Evolutionary conservation across 2,113 vertebrate species (phyloP), one percentile per base, ranked within the genome.

Genomic region (Chionomys nivalis): DNA sequence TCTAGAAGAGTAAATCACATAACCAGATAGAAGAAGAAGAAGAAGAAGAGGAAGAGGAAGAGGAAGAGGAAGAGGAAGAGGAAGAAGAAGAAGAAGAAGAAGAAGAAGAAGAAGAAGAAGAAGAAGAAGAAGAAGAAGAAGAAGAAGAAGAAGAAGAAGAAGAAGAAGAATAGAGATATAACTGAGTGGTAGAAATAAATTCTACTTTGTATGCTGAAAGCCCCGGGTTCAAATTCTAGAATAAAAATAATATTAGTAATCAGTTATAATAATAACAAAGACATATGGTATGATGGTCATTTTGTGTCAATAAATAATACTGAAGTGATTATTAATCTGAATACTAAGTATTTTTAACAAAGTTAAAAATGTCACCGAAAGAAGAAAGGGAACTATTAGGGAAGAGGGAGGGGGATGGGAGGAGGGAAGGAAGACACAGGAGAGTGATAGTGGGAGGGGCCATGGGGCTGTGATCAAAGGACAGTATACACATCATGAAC

Each of bases 1-100:
- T 92, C 89, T 86, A 94, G 26, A 47, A 94, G 92, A 94, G 72
- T 86, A 94, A n/a, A 79, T 92, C 86, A 95, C 13, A 44, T 44
- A 44, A 75, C 52, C 77, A 89, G 90, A 95, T n/a, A 96, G 94
- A 42, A 13, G 24, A 73, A 96, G 65, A 42, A 92, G 47, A 75
- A 90, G n/a, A n/a, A n/a, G n/a, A n/a, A n/a, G n/a, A n/a, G n/a
- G n/a, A n/a, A n/a, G n/a, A n/a, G n/a, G n/a, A n/a, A n/a, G n/a
- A n/a, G n/a, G 4, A 28, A 36, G 4, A 7, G 11, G 9, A 7
- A 36, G 10, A 7, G 3, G 4, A 4, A 49, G 49, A 49, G 11
- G 49, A 49, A 49, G 49, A 49, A 49, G 49, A 11, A 49, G 49
- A 11, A 49, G 49, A 11, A 58, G 55, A 58, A 58, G 47, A 47